A percentile compares a stretch with the other conserved stretches of the same genome.
These are phyloP conservation scores for Tridacna gigas DNA, from an alignment of 2,888 invertebrate species.

Conservation along the genomic window DNA sequence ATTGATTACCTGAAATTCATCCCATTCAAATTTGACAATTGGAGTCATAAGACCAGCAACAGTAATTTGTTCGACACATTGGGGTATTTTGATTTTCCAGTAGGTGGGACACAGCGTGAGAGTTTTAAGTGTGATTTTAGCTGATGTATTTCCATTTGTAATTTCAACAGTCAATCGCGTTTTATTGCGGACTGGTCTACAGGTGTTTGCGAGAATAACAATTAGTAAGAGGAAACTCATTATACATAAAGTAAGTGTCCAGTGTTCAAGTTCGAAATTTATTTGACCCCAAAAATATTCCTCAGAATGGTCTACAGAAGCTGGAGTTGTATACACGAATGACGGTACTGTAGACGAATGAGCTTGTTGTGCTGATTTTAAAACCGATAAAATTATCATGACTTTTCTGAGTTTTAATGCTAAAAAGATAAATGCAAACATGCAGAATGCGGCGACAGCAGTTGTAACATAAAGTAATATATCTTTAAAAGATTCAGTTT, in stretches of 20 bases:
- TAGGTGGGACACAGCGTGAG: slow-evolving; percentile 24
- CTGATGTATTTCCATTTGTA: slow-evolving; percentile 13
- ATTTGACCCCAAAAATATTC: slow-evolving; percentile 27
- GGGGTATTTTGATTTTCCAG: slow-evolving; percentile 21
- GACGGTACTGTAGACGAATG: slow-evolving; percentile 29
- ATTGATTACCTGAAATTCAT: slow-evolving; percentile 30
- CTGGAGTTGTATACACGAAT: slow-evolving; percentile 26
- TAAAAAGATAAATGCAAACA: slow-evolving; percentile 2
- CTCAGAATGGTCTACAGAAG: background rate
- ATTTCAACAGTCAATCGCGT: slow-evolving; percentile 13
- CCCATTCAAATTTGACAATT: slow-evolving; percentile 22
- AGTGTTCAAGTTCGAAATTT: slow-evolving; percentile 28
- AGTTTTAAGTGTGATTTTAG: background rate
- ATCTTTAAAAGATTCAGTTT: background rate
- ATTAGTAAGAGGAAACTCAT: slow-evolving; percentile 1
- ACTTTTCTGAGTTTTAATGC: slow-evolving; percentile 34
- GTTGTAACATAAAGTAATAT: slow-evolving; percentile 30
- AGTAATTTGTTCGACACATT: background rate
- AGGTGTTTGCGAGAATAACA: slow-evolving; percentile 15
- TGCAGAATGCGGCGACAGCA: slow-evolving; percentile 20
- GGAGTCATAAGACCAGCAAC: background rate
- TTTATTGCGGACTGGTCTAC: background rate
- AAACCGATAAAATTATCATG: slow-evolving; percentile 20
- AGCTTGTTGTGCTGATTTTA: slow-evolving; percentile 7
- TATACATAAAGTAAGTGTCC: slow-evolving; percentile 15